Percentiles rank a stretch among this genome's conserved stretches.
phyloP scores from a whole-genome alignment of 2,113 vertebrate species.

The Candoia aspera region DNA sequence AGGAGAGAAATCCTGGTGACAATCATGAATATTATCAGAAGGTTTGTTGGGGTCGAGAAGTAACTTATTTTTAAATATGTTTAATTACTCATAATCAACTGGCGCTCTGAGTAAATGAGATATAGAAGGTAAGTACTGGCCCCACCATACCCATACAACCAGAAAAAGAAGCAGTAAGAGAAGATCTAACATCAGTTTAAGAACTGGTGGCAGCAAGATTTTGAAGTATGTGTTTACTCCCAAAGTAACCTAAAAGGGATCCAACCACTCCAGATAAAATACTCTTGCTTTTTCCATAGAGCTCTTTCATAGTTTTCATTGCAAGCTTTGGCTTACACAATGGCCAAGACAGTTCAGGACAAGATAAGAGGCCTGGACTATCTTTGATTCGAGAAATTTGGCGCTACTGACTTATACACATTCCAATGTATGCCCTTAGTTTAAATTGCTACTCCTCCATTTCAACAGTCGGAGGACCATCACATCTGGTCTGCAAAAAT shows the following conservation, averaged over 20 bases:
- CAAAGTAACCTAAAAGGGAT: background rate
- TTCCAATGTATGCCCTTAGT: background rate
- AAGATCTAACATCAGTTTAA: background rate
- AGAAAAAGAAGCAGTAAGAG: background rate
- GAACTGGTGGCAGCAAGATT: background rate
- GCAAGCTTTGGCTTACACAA: background rate
- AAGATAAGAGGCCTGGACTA: background rate
- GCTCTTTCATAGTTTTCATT: background rate
- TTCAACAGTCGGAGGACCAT: background rate
- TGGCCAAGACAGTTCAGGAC: background rate
- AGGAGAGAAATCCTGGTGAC: background rate
- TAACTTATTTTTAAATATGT: background rate
- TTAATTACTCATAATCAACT: background rate
- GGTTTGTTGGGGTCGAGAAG: background rate
- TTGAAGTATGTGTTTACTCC: background rate
- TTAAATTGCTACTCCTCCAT: background rate
- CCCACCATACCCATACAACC: background rate
- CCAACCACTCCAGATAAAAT: background rate
- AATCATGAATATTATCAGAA: too few species aligned
- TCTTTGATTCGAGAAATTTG: background rate
- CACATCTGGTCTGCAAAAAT: too few species aligned
- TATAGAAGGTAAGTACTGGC: background rate
- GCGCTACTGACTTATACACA: too few species aligned
- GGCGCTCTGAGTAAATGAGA: background rate
- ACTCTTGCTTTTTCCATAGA: background rate